Base-by-base conservation (phyloP, 2,113 vertebrate genomes). In the Dipodomys merriami region DNA sequence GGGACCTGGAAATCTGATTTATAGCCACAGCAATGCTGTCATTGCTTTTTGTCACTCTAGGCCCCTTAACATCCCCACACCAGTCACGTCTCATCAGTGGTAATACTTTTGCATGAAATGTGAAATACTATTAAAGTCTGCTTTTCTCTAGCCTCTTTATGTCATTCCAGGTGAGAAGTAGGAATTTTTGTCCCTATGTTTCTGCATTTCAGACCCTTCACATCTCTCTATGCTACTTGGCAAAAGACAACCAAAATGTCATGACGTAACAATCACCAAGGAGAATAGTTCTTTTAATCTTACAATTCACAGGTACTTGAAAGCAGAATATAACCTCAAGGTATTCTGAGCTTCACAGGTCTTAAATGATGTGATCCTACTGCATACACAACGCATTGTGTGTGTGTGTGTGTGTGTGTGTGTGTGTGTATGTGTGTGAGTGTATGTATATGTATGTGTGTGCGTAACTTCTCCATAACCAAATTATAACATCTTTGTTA, bases 281-380 rank as follows among this genome's bases (percentile, higher is more conserved):
- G 29, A 49, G 88, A 92, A 5, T 8, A 39, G 76, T 72, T 18
- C 82, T 96, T 97, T 96, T 84, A 89, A 95, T 94, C 90, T 94
- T 60, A 73, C n/a, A 29, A 53, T 94, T 76, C 86, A 86, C 20
- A 82, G 80, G 23, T 35, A 44, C 27, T 69, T 67, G 44, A 95
- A 91, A 91, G 76, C 53, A 62, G 78, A 96, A 91, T 94, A 69
- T 92, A 84, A 85, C 89, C 81, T 67, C 78, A 83, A 82, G 69
- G 80, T 72, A 83, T 60, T 25, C 25, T 46, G 64, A 72, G 93
- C 78, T 86, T 84, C 90, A 81, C 5, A 93, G 49, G 71, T 25
- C 68, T 72, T 85, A 67, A 96, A 71, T 76, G 69, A 93, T 86
- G 68, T 90, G 91, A 92, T 93, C 57, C 84, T 30, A 64, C 64